Evolutionary conservation across 2,888 invertebrate genomes (phyloP), one percentile per base, ranked within the genome.

Genomic region (Zygothrica quintamaculata): DNA sequence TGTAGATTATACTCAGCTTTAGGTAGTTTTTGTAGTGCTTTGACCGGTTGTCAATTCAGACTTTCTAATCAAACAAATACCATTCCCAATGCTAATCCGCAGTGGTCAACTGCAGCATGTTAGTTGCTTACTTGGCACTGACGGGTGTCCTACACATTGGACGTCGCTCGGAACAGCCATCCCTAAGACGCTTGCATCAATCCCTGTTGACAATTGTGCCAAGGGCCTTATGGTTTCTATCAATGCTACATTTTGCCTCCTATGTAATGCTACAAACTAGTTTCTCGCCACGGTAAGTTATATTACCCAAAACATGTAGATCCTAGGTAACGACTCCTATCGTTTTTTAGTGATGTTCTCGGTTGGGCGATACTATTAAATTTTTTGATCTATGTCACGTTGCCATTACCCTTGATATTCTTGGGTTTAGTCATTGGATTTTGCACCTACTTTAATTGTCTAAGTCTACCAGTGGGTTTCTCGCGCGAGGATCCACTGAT

Each of bases 351-450:
- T 62, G 94, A 95, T 85, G 93, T 93, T 53, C 92, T 95, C 12
- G 95, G 94, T 25, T 95, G 95, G 95, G 92, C 94, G 18, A 91
- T 96, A 61, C 92, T 96, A 44, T 90, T 95, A 77, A 93, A 94
- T 81, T 96, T 95, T 88, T 92, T 95, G 44, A 93, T 95, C 44
- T 95, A 95, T 89, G 94, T 95, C 53, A 94, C 95, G 11, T 90
- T 96, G 74, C 96, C 96, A 0, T 91, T 96, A 58, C 92, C 95
- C 52, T 90, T 95, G 34, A 92, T 93, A 37, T 93, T 93, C 66
- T 94, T 94, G 80, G 92, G 90, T 13, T 60, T 93, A 34, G 91
- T 93, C 43, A 91, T 94, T 62, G 94, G 94, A 42, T 79, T 93
- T 13, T 92, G 92, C 55, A 94, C 94, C 9, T 93, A 93, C 73